phyloP scores from a whole-genome alignment of 2,888 invertebrate species.

The Mythimna impura region DNA sequence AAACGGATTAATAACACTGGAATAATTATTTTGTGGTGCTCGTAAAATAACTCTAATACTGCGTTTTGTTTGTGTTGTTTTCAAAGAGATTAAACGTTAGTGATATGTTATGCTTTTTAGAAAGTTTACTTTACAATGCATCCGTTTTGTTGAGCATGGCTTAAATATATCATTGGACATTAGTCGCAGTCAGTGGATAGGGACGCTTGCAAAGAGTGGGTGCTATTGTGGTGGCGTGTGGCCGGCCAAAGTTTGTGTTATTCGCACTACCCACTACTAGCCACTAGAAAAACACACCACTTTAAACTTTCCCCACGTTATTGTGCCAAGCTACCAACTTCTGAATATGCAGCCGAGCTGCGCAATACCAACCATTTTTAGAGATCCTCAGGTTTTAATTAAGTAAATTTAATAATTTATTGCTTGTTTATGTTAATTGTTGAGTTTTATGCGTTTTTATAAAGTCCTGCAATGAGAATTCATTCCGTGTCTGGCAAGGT shows the following conservation, averaged over 20 bases:
- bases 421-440: slow-evolving; percentile 37
- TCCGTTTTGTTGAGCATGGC: background rate
- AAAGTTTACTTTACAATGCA: slow-evolving; percentile 14
- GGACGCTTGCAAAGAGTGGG: slow-evolving; percentile 18
- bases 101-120: slow-evolving; percentile 19
- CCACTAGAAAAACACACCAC: slow-evolving; percentile 68
- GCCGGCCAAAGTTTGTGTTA: slow-evolving; percentile 57
- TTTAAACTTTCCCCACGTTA: slow-evolving; percentile 68
- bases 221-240: slow-evolving; percentile 52
- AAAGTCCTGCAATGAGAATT: slow-evolving; percentile 25
- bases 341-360: slow-evolving; percentile 56
- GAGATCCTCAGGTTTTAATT: slow-evolving; percentile 57
- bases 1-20: slow-evolving; percentile 37
- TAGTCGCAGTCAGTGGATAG: slow-evolving; percentile 29
- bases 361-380: slow-evolving; percentile 57
- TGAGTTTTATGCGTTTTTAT: slow-evolving; percentile 38
- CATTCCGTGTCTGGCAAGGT: slow-evolving; percentile 25
- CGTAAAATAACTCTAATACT: slow-evolving; percentile 30
- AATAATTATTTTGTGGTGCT: slow-evolving; percentile 31
- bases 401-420: slow-evolving; percentile 56
- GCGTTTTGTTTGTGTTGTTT: slow-evolving; percentile 31
- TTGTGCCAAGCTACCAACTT: slow-evolving; percentile 64
- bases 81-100: slow-evolving; percentile 16
- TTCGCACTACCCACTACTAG: slow-evolving; percentile 43
- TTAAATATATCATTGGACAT: slow-evolving; percentile 48